Base-by-base conservation (phyloP, 2,888 invertebrate genomes). In the Apamea monoglypha region DNA sequence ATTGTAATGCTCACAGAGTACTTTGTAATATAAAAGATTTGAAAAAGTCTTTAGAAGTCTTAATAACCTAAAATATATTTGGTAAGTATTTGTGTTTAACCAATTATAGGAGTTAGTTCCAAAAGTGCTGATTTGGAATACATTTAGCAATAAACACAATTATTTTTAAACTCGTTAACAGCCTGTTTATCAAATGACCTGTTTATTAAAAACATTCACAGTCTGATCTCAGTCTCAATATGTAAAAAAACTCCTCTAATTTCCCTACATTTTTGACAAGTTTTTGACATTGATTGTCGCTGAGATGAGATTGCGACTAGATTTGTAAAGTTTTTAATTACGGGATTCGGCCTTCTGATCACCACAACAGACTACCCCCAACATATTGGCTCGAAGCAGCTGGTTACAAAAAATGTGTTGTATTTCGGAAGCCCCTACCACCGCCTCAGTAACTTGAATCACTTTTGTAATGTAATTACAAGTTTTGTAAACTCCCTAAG, bases 381-480 rank as follows among this genome's bases (percentile, higher is more conserved):
- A 32, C n/a, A 61, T 68, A 50, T 71, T 18, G 18, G n/a, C 29
- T 56, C 25, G 16, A 44, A 14, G 10, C 29, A 61, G 36, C 2
- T 67, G 21, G 36, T 12, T 53, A 67, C 74, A 72, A 78, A 79
- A 79, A 44, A 64, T 7, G 40, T 72, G 21, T 66, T 47, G 50
- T 44, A 61, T 67, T 61, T 47, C 32, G 6, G 32, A 69, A 70
- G 16, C 36, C 32, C 61, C 50, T 73, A 72, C 74, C 47, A 64
- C 53, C 40, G 32, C 29, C 36, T 72, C 47, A 56, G 40, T 56
- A 79, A 84, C 64, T 87, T 81, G 80, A 82, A 80, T 79, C 82
- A 86, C 81, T 88, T 83, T 83, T 75, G 77, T 87, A 85, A 87
- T 78, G 77, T 86, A 81, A 88, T 87, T 80, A 76, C 76, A n/a